phyloP scores from a whole-genome alignment of 2,888 invertebrate species.

The Acleris cristana region DNA sequence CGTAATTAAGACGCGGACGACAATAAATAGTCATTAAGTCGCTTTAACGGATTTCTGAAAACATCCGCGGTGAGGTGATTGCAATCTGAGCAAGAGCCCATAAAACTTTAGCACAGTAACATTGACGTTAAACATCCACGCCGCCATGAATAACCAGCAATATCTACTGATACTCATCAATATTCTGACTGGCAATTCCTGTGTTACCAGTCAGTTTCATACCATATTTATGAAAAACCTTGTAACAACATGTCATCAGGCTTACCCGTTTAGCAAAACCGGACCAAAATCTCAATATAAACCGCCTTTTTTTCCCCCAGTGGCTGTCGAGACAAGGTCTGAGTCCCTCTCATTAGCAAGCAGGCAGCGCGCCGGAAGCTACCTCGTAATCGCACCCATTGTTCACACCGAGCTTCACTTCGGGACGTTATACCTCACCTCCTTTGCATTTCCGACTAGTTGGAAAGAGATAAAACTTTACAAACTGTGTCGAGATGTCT shows the following conservation, averaged over 20 bases:
- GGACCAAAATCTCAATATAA: conserved; percentile 27
- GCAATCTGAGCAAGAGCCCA: conserved; percentile 10
- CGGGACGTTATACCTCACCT: neutral
- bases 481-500: neutral
- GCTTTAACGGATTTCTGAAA: conserved; percentile 7
- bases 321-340: conserved; percentile 18
- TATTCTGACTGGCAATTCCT: neutral
- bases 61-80: conserved; percentile 3
- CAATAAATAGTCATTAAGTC: conserved; percentile 13
- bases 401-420: conserved; percentile 35
- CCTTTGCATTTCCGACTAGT: conserved; percentile 1
- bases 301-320: conserved; percentile 12
- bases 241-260: neutral
- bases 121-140: neutral
- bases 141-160: neutral
- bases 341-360: conserved; percentile 37
- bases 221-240: conserved; percentile 8
- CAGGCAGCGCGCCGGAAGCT: conserved; percentile 39
- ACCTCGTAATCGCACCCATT: conserved; percentile 37
- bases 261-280: conserved; percentile 18
- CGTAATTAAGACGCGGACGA: conserved; percentile 26
- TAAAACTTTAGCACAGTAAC: conserved; percentile 11
- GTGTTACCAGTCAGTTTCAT: neutral
- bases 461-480: conserved; percentile 5
- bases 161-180: neutral